A percentile compares a stretch with the other conserved stretches of the same genome.
phyloP scores from a whole-genome alignment of 2,113 vertebrate species.

The Cyanocitta stelleri region DNA sequence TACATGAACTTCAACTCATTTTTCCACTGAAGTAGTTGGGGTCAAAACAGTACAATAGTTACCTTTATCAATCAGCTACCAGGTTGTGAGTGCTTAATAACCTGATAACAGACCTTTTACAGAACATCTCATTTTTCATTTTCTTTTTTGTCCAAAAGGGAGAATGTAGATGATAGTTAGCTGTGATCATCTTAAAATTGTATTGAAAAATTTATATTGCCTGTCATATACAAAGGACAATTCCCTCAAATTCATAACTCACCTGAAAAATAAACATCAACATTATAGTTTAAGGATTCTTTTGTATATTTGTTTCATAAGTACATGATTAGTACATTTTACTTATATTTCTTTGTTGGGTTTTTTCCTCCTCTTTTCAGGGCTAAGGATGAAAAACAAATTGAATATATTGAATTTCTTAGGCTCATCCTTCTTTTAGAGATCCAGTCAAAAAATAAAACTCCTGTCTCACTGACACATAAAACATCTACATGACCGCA shows the following conservation, averaged over 20 bases:
- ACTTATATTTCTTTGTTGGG: background rate
- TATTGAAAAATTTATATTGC: background rate
- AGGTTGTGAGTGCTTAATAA: background rate
- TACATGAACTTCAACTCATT: background rate
- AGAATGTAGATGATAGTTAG: background rate
- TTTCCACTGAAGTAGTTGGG: background rate
- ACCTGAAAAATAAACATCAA: background rate
- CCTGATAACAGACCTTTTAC: background rate
- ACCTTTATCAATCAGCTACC: background rate
- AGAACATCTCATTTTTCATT: background rate
- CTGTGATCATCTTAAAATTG: background rate
- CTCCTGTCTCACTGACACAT: background rate
- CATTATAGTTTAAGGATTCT: background rate
- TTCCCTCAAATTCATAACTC: background rate
- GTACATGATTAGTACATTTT: background rate
- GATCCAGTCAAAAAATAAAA: background rate
- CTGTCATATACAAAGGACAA: background rate
- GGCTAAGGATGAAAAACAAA: background rate
- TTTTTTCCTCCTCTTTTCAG: background rate
- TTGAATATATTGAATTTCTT: background rate
- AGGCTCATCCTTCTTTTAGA: background rate
- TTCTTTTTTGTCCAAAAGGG: background rate
- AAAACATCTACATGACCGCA: background rate
- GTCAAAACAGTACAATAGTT: background rate
- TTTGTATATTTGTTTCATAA: background rate